phyloP scores from a whole-genome alignment of 2,113 vertebrate genomes.

The Thinocorus orbignyianus region DNA sequence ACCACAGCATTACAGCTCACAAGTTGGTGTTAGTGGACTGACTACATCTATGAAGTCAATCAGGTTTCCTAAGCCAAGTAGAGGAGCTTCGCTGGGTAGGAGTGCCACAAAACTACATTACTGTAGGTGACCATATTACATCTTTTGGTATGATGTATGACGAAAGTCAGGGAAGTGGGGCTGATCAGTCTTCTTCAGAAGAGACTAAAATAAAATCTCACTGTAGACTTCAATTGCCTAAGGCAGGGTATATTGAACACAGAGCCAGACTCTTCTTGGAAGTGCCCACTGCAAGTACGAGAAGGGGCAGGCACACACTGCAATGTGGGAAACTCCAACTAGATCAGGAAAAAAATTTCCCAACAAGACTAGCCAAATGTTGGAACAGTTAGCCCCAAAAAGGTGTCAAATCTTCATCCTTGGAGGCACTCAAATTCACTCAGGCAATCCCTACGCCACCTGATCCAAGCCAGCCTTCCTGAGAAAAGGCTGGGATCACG shows the following conservation, averaged over 20 bases:
- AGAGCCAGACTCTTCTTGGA: neutral
- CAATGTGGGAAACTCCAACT: neutral
- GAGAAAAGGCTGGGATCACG: neutral
- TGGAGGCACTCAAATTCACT: neutral
- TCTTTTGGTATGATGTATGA: neutral
- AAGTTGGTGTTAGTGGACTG: neutral
- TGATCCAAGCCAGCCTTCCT: neutral
- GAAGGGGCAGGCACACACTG: neutral
- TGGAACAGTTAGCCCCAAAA: neutral
- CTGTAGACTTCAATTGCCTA: neutral
- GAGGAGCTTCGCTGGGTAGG: neutral
- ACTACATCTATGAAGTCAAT: neutral
- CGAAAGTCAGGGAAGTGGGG: neutral
- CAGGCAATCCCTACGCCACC: neutral
- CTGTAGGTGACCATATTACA: neutral
- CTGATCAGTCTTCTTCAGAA: neutral
- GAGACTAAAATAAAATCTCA: neutral
- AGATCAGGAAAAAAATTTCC: neutral
- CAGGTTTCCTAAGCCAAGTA: neutral
- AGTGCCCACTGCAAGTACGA: neutral
- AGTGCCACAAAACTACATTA: neutral
- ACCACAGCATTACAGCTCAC: neutral
- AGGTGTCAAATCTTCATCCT: neutral
- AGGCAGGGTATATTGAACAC: neutral
- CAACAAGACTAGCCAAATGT: neutral